These are phyloP conservation scores for Drosophila albomicans DNA, from an alignment of 1,140 invertebrate genomes.

Conservation along the genomic window DNA sequence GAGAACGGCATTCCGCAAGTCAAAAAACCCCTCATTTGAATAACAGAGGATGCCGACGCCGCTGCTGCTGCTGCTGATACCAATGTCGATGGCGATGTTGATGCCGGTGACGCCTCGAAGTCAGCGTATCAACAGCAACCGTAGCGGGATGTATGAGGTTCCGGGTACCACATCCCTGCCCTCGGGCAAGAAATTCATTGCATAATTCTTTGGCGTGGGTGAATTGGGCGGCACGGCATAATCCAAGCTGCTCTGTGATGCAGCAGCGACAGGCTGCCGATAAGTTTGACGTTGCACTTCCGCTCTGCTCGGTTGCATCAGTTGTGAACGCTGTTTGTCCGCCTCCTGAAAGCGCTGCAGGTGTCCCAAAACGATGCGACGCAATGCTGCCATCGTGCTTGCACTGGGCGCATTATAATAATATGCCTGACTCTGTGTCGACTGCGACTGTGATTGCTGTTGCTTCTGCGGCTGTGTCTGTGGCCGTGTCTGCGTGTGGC, in stretches of 20 bases:
- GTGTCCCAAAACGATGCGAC: conserved; percentile 64
- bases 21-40: conserved; percentile 36
- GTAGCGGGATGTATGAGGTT: conserved; percentile 79
- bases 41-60: conserved; percentile 51
- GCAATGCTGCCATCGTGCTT: conserved; percentile 60
- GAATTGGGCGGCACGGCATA: conserved; percentile 61
- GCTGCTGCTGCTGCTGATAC: conserved; percentile 19
- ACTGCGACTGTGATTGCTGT: background rate
- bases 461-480: conserved; percentile 1
- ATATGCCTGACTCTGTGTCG: conserved; percentile 35
- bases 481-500: conserved; percentile 23
- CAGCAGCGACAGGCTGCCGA: conserved; percentile 30
- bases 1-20: conserved; percentile 36
- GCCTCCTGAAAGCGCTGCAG: conserved; percentile 66
- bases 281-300: conserved; percentile 37
- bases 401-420: conserved; percentile 51
- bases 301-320: conserved; percentile 26
- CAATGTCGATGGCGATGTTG: conserved; percentile 1
- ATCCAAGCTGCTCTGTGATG: conserved; percentile 44
- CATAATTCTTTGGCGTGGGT: conserved; percentile 77
- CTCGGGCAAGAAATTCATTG: conserved; percentile 71
- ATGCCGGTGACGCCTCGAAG: conserved; percentile 10
- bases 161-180: conserved; percentile 79
- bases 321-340: conserved; percentile 35
- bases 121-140: conserved; percentile 60